Evolutionary conservation across 2,113 vertebrate genomes (phyloP), one percentile per base, ranked within the genome.

Genomic region (Callospermophilus lateralis): DNA sequence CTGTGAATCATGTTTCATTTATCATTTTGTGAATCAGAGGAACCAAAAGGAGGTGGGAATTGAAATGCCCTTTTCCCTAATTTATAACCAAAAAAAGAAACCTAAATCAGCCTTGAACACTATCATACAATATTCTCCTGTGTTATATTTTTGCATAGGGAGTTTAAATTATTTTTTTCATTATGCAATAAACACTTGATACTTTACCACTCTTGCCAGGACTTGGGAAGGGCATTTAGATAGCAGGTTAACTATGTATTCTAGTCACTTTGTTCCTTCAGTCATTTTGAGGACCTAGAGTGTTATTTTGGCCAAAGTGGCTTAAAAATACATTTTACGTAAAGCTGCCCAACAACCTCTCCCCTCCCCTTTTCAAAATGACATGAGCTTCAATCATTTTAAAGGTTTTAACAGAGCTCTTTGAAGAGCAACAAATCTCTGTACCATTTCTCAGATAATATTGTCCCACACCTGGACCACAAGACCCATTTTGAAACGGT

Each of bases 401-500:
- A 98, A 97, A 98, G 97, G 97, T 98, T 98, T 98, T 98, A 98
- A 96, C 94, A 96, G 98, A 98, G 93, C 94, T 93, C 77, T 98
- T 97, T 97, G 97, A 98, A 98, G 97, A 98, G 97, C 97, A 97
- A 97, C 96, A 94, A 96, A 97, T 98, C 98, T 98, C 98, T 97
- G 96, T 97, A 98, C 98, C 98, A 98, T 98, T 98, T 98, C 98
- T 98, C 97, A 98, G 98, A 98, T 98, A 98, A 98, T 98, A 98
- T 97, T 98, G 98, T 98, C 98, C 97, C 98, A 98, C 93, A 97
- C 97, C 98, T 98, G 98, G 98, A 99, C 98, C 98, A 98, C 97
- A 96, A 98, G 97, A 96, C 98, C 98, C 97, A 98, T 98, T 99
- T 98, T 97, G 97, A 98, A 98, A 97, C 90, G 58, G 98, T 99